Percentiles rank a stretch among this genome's conserved stretches.
These are phyloP conservation scores for Lycocorax pyrrhopterus DNA, from an alignment of 2,113 vertebrate genomes.

Conservation along the genomic window DNA sequence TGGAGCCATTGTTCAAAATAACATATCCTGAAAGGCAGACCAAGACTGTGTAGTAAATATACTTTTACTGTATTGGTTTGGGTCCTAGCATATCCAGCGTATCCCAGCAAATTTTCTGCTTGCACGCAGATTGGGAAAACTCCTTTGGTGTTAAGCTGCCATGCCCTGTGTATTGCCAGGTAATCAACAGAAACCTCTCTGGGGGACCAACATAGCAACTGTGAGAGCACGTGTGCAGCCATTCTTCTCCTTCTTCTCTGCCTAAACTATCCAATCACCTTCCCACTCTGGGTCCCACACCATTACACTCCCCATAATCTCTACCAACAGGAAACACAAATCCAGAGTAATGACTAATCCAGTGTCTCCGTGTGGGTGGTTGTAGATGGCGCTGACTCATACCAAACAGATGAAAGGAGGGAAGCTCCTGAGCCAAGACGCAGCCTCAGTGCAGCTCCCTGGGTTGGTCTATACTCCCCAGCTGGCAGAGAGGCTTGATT, in stretches of 20 bases:
- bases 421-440: neutral
- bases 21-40: neutral
- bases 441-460: neutral
- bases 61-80: neutral
- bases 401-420: neutral
- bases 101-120: neutral
- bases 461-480: neutral
- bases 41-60: neutral
- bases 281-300: neutral
- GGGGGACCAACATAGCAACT: neutral
- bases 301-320: neutral
- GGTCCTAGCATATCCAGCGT: neutral
- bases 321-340: neutral
- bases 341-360: neutral
- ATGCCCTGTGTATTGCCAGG: neutral
- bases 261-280: neutral
- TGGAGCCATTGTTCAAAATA: neutral
- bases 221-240: rapidly evolving
- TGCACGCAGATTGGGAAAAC: neutral
- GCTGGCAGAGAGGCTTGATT: neutral
- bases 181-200: neutral
- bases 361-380: neutral
- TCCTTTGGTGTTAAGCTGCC: neutral
- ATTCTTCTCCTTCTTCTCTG: neutral
- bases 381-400: neutral